phyloP scores from a whole-genome alignment of 2,888 invertebrate species.

The Eupithecia exiguata region DNA sequence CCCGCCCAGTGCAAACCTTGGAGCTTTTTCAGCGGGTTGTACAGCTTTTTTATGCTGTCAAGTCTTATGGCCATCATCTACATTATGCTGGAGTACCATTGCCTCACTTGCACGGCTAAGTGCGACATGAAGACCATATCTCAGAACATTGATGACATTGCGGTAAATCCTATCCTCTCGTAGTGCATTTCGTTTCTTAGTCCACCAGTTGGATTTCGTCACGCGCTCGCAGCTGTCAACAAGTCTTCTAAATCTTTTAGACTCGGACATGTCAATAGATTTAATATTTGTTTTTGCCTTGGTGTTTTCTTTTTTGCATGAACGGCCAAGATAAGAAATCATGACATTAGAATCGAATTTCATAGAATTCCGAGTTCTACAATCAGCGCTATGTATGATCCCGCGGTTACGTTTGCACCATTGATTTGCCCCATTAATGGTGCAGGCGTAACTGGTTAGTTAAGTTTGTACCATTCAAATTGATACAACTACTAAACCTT shows the following conservation, averaged over 20 bases:
- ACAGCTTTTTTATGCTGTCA: slow-evolving; percentile 59
- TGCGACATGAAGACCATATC: slow-evolving; percentile 58
- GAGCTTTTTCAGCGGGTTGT: slow-evolving; percentile 51
- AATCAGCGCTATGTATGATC: neutral
- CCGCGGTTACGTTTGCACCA: too few relatives aligned
- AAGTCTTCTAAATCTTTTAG: neutral
- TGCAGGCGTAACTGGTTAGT: too few relatives aligned
- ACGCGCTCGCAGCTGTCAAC: neutral
- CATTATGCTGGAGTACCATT: slow-evolving; percentile 67
- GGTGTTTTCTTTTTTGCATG: neutral
- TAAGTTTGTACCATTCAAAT: too few relatives aligned
- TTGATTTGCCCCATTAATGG: too few relatives aligned
- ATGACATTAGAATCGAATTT: neutral
- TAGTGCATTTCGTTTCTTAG: neutral
- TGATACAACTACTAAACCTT: too few relatives aligned
- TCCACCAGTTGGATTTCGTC: neutral
- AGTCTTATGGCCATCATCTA: slow-evolving; percentile 63
- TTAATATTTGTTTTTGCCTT: too few relatives aligned
- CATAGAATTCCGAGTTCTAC: neutral
- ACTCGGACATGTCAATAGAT: too few relatives aligned
- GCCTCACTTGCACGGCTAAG: slow-evolving; percentile 56
- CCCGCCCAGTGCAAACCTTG: slow-evolving; percentile 44
- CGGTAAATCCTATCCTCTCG: slow-evolving; percentile 54
- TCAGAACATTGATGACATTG: slow-evolving; percentile 62
- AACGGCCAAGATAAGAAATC: neutral